phyloP scores from a whole-genome alignment of 2,113 vertebrate species.

The Candoia aspera region DNA sequence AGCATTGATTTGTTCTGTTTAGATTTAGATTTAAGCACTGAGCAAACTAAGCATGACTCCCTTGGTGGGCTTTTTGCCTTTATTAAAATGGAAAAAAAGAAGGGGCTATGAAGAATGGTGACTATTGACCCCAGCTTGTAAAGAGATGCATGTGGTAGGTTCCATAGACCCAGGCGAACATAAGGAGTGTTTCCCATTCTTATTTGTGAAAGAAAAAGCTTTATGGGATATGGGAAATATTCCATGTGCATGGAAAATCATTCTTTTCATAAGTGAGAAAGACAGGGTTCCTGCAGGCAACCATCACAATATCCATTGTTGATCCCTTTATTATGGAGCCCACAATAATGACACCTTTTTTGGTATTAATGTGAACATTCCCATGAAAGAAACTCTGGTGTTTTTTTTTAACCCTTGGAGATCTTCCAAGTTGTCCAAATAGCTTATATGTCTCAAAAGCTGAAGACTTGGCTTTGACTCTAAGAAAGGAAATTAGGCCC shows the following conservation, averaged over 20 bases:
- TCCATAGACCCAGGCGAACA: neutral
- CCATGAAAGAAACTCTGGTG: neutral
- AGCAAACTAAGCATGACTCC: constrained; percentile 24
- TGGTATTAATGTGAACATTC: neutral
- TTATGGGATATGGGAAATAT: constrained; percentile 14
- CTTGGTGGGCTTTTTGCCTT: constrained; percentile 25
- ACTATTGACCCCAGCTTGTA: constrained; percentile 23
- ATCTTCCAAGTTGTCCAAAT: neutral
- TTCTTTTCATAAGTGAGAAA: neutral
- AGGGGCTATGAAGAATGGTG: constrained; percentile 19
- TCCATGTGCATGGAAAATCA: neutral
- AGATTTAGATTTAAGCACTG: constrained; percentile 29
- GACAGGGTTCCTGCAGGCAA: neutral
- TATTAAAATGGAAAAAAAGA: constrained; percentile 36
- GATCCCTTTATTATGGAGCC: neutral
- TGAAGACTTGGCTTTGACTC: neutral
- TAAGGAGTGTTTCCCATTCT: neutral
- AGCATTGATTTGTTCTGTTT: constrained; percentile 42
- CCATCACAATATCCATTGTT: neutral
- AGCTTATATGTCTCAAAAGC: neutral
- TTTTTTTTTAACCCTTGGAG: neutral
- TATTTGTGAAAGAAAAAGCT: neutral
- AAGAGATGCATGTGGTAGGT: neutral
- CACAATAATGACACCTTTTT: neutral
- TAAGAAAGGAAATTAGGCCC: neutral